Evolutionary conservation across 2,888 invertebrate genomes (phyloP), one percentile per base, ranked within the genome.

Genomic region (Trachelus stipa): DNA sequence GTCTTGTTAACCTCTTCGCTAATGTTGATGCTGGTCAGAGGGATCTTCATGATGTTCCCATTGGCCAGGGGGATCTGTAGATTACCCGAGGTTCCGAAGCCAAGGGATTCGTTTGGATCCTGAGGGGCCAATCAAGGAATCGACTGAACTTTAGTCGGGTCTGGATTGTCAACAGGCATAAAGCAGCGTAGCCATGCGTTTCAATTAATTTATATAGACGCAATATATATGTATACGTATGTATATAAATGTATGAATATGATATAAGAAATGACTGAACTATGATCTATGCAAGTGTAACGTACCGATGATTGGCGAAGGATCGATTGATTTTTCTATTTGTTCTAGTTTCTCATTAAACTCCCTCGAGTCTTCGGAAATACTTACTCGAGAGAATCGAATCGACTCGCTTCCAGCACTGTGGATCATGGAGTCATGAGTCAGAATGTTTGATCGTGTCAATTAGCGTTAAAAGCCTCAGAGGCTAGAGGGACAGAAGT

Each of bases 1-100:
- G 97, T 96, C 91, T 97, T 97, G 89, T 98, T 96, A 78, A 98
- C 96, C 92, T 98, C 98, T 91, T 98, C 98, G 11, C 97, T 96
- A 89, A 98, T 97, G 90, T 97, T 98, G 85, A 98, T 96, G 68
- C 96, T 95, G 68, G 96, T 94, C 82, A 97, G 92, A 2, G 97
- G 97, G 84, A 97, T 97, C 90, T 97, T 97, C 95, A 97, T 96
- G 78, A 97, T 95, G 90, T 97, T 97, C 76, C 97, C 97, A 91
- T 97, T 97, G 76, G 96, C 95, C 85, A 98, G 92, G 2, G 97
- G 96, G 85, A 97, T 97, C 90, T 98, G 97, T 78, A 98, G 93
- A 89, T 97, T 96, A 37, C 95, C 94, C 87, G 92, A 85, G 30
- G 88, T 81, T 71, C 88, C 90, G 82, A 89, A 90, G 74, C 88